phyloP scores from a whole-genome alignment of 2,797 vertebrate species.

The Fundulus diaphanus region DNA sequence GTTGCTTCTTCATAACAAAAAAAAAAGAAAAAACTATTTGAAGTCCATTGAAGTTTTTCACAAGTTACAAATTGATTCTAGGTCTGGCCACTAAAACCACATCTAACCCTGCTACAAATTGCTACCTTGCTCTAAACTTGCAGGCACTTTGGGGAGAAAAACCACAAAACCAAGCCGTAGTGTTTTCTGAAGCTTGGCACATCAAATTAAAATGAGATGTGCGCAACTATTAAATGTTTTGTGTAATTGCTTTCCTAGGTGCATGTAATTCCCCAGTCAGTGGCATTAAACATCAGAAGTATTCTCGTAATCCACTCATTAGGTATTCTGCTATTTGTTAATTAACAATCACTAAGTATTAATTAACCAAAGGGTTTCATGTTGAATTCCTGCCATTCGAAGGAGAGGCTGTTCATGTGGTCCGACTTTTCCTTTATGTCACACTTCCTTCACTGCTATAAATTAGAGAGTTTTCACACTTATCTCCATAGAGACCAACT shows the following conservation, averaged over 20 bases:
- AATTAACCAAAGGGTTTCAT: conserved; percentile 3
- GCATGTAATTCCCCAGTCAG: conserved; percentile 8
- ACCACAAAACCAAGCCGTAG: not conserved
- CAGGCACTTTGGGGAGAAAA: not conserved
- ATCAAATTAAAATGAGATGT: not conserved
- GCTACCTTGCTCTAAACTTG: not conserved
- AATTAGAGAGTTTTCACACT: conserved; percentile 19
- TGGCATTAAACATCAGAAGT: conserved; percentile 5
- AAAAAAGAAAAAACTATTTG: not conserved
- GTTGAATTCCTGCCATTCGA: not conserved
- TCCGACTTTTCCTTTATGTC: not conserved
- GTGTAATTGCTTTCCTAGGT: not conserved
- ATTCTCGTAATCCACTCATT: conserved; percentile 1
- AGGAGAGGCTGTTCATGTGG: not conserved
- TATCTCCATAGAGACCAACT: not conserved
- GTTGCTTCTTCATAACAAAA: not conserved
- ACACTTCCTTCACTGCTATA: not conserved
- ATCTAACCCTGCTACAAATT: not conserved
- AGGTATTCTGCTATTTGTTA: not conserved
- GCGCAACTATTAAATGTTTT: not conserved
- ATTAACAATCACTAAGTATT: conserved; percentile 10
- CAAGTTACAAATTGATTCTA: not conserved
- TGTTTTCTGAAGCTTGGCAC: not conserved
- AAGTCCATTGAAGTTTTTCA: not conserved
- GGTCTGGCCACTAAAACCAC: not conserved